Evolutionary conservation across 2,113 vertebrate species (phyloP).

Genomic region (Macquaria ambigua): DNA sequence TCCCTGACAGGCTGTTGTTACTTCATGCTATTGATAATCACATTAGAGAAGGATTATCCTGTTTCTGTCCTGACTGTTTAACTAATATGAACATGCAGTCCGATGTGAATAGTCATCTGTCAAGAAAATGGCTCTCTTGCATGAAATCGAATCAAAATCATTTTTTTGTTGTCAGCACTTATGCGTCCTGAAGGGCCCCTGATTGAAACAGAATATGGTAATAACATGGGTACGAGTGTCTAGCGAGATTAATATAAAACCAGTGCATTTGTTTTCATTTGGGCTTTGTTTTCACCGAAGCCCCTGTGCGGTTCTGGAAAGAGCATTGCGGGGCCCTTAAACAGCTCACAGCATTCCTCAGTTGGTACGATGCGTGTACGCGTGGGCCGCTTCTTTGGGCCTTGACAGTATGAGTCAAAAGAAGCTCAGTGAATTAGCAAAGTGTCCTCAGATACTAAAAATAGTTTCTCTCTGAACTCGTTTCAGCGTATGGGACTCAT

Average conservation of each 20-base stretch:
- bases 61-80: neutral
- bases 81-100: constrained; percentile 5
- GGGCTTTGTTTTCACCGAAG: constrained; percentile 65
- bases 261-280: constrained; percentile 75
- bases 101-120: constrained; percentile 3
- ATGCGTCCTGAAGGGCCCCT: constrained; percentile 14
- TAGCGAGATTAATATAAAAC: constrained; percentile 56
- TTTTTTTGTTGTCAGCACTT: constrained; percentile 39
- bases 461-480: constrained; percentile 63
- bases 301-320: constrained; percentile 65
- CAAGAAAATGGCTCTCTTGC: constrained; percentile 20
- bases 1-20: neutral
- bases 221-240: constrained; percentile 48
- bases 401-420: constrained; percentile 43
- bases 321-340: constrained; percentile 39
- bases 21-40: constrained; percentile 4
- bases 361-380: constrained; percentile 18
- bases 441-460: constrained; percentile 69
- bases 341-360: constrained; percentile 55
- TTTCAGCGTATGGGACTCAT: constrained; percentile 71
- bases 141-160: constrained; percentile 31
- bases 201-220: constrained; percentile 49
- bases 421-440: constrained; percentile 34
- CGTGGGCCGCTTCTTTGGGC: constrained; percentile 24
- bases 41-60: neutral